These are phyloP conservation scores for Leptinotarsa haldemani DNA, from an alignment of 2,888 invertebrate genomes.

Conservation along the genomic window DNA sequence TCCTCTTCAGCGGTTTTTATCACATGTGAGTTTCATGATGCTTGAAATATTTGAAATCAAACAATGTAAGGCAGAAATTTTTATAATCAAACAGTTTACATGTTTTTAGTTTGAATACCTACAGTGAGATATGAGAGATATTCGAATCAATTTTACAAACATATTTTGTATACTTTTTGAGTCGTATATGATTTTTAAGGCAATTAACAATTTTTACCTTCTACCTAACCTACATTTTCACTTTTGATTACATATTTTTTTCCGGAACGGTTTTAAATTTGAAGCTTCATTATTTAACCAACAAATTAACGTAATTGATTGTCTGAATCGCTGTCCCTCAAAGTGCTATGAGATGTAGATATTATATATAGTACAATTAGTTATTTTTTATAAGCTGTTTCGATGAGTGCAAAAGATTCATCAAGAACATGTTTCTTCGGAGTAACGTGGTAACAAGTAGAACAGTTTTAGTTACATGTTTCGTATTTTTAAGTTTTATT, in stretches of 20 bases:
- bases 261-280: not conserved
- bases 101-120: not conserved
- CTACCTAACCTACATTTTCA: not conserved
- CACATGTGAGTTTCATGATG: too few species aligned
- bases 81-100: slow-evolving; percentile 1
- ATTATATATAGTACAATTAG: slow-evolving; percentile 29
- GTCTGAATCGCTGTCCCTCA: slow-evolving; percentile 7
- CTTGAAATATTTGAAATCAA: not conserved
- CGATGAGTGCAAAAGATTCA: slow-evolving; percentile 32
- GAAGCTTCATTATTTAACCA: too few species aligned
- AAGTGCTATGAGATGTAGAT: slow-evolving; percentile 29
- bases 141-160: not conserved
- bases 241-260: not conserved
- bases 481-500: slow-evolving; percentile 42
- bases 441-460: slow-evolving; percentile 56
- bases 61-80: not conserved
- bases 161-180: not conserved
- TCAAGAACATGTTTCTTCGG: slow-evolving; percentile 44
- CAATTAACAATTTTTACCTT: not conserved
- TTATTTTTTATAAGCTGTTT: slow-evolving; percentile 29
- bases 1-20: too few species aligned
- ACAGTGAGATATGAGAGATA: not conserved
- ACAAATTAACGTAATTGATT: too few species aligned
- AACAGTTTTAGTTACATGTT: slow-evolving; percentile 49
- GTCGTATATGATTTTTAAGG: too few species aligned